Base-by-base conservation (phyloP, 1,140 invertebrate species). In the Zaprionus lachaisei region DNA sequence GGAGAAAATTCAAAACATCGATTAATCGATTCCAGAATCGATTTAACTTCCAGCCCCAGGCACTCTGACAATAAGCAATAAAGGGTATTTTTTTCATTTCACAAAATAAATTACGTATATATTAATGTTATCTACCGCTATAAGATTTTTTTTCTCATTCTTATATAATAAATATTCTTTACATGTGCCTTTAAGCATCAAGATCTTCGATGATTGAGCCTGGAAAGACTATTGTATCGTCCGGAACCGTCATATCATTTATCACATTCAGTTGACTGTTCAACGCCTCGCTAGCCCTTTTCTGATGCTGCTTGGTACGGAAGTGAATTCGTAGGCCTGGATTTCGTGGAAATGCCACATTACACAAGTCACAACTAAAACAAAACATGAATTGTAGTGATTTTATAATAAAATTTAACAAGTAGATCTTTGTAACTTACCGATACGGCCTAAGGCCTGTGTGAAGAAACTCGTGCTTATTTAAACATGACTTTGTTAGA, bases 251-350 rank as follows among this genome's bases (percentile, higher is more conserved):
- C 44, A 60, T 47, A 5, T 60, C 56, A 44, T 72, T 65, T 14
- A 66, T 49, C 4, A 11, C 49, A 38, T 28, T 24, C 9, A 37
- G 24, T 26, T 70, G 61, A 49, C 15, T 56, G n/a, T 60, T 66
- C 4, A 66, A 20, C 15, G 69, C 44, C 15, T 77, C 74, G 24
- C 44, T 72, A 3, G 69, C 74, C 22, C 62, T 55, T 28, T 77
- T 77, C 22, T 77, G 74, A 56, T 77, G 74, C n/a, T 66, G 74
- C 38, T 77, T 77, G 28, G 74, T 72, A 0, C 74, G 69, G 4
- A 38, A 77, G 24, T 77, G 74, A 22, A 77, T 77, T 17, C 41
- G 55, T n/a, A 77, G 20, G 0, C 70, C 70, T 11, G 74, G 62
- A 9, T 47, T 72, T 12, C 74, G 62, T 6, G 69, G 74, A 67